Percentiles rank a stretch among this genome's conserved stretches.
Conservation (phyloP, 2,888 invertebrate genomes). For the Bombylius major region DNA sequence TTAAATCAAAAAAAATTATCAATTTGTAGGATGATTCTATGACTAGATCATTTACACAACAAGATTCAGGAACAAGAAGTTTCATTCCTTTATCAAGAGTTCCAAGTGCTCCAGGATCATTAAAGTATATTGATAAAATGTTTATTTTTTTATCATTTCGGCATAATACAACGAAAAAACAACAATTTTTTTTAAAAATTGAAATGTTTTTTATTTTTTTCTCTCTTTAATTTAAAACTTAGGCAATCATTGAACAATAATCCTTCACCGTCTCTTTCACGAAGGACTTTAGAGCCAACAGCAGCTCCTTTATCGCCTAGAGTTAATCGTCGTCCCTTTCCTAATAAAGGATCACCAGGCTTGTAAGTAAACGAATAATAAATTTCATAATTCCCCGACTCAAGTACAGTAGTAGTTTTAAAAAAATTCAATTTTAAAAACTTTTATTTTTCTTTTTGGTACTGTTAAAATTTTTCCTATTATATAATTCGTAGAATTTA, state of each 20-base stretch:
- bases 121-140: slow-evolving; percentile 42
- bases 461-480: too few relatives aligned
- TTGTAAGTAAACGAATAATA: slow-evolving; percentile 21
- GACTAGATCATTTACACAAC: slow-evolving; percentile 25
- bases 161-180: neutral
- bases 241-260: slow-evolving; percentile 21
- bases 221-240: neutral
- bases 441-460: too few relatives aligned
- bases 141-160: too few relatives aligned
- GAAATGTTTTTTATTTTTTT: neutral
- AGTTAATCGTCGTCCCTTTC: slow-evolving; percentile 20
- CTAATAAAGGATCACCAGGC: slow-evolving; percentile 25
- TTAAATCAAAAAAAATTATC: neutral
- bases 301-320: slow-evolving; percentile 22
- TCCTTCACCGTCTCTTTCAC: slow-evolving; percentile 21
- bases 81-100: slow-evolving; percentile 44
- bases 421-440: neutral
- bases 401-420: neutral
- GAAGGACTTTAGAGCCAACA: slow-evolving; percentile 17
- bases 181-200: neutral
- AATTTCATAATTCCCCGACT: neutral
- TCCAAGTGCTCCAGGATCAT: slow-evolving; percentile 64
- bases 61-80: slow-evolving; percentile 18
- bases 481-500: too few relatives aligned
- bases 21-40: slow-evolving; percentile 20